Conservation (phyloP, 1,140 invertebrate genomes). For the Neoseiulus cucumeris region DNA sequence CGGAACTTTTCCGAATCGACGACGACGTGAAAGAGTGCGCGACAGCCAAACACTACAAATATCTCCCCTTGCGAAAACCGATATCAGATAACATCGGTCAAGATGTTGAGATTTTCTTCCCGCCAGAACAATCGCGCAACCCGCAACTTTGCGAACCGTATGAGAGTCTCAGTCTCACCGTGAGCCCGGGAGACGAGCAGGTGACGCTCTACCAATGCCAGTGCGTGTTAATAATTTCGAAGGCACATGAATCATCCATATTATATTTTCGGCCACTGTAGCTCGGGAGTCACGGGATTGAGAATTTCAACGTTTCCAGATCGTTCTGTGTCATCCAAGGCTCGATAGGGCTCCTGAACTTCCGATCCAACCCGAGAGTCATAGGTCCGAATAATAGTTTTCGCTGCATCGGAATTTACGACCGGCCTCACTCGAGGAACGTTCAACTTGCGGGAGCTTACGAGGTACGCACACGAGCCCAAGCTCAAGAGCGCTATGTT, state of each 20-base stretch:
- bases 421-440: neutral
- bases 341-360: neutral
- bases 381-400: neutral
- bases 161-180: neutral
- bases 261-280: too few species aligned
- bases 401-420: neutral
- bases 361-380: neutral
- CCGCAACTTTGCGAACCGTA: neutral
- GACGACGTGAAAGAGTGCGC: neutral
- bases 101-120: neutral
- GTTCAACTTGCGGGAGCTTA: neutral
- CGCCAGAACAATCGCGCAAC: neutral
- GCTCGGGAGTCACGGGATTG: too few species aligned
- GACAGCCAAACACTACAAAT: neutral
- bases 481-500: too few species aligned
- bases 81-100: neutral
- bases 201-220: neutral
- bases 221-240: neutral
- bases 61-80: neutral
- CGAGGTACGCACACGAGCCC: neutral
- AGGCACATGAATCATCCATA: too few species aligned
- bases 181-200: neutral
- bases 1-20: neutral
- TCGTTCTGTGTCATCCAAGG: neutral
- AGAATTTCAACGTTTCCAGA: too few species aligned